Evolutionary conservation across 2,113 vertebrate genomes (phyloP), one percentile per base, ranked within the genome.

Genomic region (Takifugu bimaculatus): DNA sequence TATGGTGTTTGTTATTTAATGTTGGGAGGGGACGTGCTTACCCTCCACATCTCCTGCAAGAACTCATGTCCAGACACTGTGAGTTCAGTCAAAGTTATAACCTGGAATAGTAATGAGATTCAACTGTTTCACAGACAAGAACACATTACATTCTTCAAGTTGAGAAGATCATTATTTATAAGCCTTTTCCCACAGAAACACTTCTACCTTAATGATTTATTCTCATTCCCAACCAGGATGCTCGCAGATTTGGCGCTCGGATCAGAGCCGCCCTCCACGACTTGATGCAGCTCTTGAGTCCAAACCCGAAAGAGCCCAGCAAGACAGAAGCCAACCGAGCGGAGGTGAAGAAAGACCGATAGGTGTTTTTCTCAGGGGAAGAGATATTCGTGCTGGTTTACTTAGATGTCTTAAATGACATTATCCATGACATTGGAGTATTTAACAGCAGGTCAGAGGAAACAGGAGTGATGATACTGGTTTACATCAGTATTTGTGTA

Each of bases 1-100:
- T 96, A 96, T 1, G 94, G 94, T 0, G 91, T 96, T 15, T 93
- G 93, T 12, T 96, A 96, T 72, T 86, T 88, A 70, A 82, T 96
- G 54, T 68, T 93, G 45, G 93, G 93, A 63, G 92, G 95, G 3
- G 77, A 88, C 53, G 62, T 85, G n/a, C 90, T 96, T 52, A 92
- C 91, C 74, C 93, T 96, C 74, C 94, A 96, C 75, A 85, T 96
- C 80, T 93, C 94, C 1, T 92, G 93, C 92, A 95, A 93, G 74
- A 81, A 91, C 64, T 96, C 94, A 2, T 93, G 93, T 81, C 73
- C 87, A 32, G 86, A 92, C 47, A 96, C 95, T 62, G 94, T 95
- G 59, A 87, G 92, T 87, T 58, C 25, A 44, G 65, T 26, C 2
- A 27, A 43, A 45, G 14, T 14, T 0, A 28, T 54, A 6, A 54